These are phyloP conservation scores for Glossophaga mutica DNA, from an alignment of 2,797 vertebrate species.

Conservation along the genomic window DNA sequence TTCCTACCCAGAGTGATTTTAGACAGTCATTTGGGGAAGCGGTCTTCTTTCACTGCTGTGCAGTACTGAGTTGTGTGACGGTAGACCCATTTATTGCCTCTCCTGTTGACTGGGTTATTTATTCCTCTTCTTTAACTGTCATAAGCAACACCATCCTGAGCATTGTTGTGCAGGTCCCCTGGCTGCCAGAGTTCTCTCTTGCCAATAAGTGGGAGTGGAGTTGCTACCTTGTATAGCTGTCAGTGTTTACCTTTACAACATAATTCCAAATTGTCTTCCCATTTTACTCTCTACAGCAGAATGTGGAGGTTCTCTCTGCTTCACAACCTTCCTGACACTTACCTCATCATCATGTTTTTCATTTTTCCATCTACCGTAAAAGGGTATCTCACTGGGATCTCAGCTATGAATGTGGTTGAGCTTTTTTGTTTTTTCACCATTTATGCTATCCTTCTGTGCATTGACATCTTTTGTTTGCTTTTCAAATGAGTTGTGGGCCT, in stretches of 20 bases:
- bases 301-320: background rate
- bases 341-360: background rate
- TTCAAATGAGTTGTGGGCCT: background rate
- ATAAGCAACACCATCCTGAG: background rate
- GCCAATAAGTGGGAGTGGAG: fast-evolving
- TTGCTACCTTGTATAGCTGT: fast-evolving
- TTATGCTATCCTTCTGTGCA: background rate
- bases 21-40: background rate
- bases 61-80: background rate
- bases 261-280: background rate
- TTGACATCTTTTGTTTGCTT: background rate
- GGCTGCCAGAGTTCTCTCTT: background rate
- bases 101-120: too few relatives aligned
- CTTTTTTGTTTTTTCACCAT: background rate
- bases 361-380: background rate
- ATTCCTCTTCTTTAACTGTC: background rate
- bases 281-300: background rate
- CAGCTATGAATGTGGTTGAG: background rate
- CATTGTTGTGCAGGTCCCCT: too few relatives aligned
- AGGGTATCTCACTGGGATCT: background rate
- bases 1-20: background rate
- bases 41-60: background rate
- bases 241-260: background rate
- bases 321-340: background rate
- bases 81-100: background rate